These are phyloP conservation scores for Amitus sp. DNA, from an alignment of 2,888 invertebrate species.

Conservation along the genomic window DNA sequence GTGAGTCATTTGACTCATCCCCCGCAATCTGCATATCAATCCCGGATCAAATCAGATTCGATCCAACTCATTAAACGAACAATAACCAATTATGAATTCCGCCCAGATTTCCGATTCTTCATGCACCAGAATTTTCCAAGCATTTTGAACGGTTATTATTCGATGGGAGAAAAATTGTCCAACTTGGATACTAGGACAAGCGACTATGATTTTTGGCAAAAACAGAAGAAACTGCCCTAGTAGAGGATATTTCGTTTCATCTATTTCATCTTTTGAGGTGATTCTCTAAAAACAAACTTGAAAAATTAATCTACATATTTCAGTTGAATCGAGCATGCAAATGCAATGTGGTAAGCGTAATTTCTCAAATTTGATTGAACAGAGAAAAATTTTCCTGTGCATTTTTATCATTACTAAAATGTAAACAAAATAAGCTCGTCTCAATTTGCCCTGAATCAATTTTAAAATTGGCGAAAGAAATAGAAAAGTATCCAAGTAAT, in stretches of 20 bases:
- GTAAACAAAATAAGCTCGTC: too few relatives aligned
- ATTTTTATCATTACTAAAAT: too few relatives aligned
- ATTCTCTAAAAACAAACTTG: not conserved
- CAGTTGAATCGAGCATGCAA: too few relatives aligned
- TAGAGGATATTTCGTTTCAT: not conserved
- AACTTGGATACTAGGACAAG: conserved; percentile 63
- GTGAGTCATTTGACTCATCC: conserved; percentile 66
- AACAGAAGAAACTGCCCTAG: conserved; percentile 32
- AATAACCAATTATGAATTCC: too few relatives aligned
- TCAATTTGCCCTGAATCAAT: too few relatives aligned
- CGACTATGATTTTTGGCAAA: conserved; percentile 16
- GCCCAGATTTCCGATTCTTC: conserved; percentile 76
- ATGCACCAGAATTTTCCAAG: conserved; percentile 74
- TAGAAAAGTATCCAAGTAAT: too few relatives aligned
- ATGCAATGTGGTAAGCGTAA: too few relatives aligned
- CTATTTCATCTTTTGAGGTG: not conserved
- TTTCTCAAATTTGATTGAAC: too few relatives aligned
- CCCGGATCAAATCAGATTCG: not conserved
- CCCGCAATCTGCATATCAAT: not conserved
- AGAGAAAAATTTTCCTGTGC: too few relatives aligned
- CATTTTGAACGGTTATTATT: conserved; percentile 76
- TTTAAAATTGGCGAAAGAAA: too few relatives aligned
- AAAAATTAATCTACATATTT: too few relatives aligned
- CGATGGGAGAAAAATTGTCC: conserved; percentile 71
- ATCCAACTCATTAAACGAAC: not conserved